Evolutionary conservation across 2,888 invertebrate species (phyloP).

Genomic region (Ochropleura leucogaster): DNA sequence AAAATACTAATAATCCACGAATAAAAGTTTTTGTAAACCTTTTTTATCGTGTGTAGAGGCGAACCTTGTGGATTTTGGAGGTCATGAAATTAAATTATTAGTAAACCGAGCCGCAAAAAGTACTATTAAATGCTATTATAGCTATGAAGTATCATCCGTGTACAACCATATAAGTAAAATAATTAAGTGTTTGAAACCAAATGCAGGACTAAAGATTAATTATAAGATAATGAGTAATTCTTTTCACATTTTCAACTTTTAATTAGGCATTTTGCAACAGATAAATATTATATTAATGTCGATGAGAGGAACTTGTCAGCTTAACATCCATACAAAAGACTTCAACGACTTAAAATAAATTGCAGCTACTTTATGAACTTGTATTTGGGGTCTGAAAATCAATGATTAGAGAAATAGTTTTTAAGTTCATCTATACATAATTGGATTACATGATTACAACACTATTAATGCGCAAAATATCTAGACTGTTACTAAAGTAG

Average conservation of each 20-base stretch:
- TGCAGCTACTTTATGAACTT: neutral
- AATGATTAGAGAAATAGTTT: neutral
- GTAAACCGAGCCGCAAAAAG: slow-evolving; percentile 55
- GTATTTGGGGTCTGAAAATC: no score
- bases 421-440: neutral
- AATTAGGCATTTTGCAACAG: neutral
- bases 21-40: slow-evolving; percentile 53
- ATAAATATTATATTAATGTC: neutral
- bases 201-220: slow-evolving; percentile 19
- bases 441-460: neutral
- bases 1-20: slow-evolving; percentile 55
- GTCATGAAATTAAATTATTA: slow-evolving; percentile 74
- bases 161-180: slow-evolving; percentile 32
- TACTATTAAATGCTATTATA: slow-evolving; percentile 43
- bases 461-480: slow-evolving; percentile 17
- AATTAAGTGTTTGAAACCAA: slow-evolving; percentile 40
- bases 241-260: neutral
- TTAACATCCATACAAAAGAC: slow-evolving; percentile 60
- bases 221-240: slow-evolving; percentile 29
- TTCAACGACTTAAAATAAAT: slow-evolving; percentile 56
- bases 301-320: neutral
- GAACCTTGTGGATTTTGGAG: slow-evolving; percentile 72
- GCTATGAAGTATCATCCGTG: slow-evolving; percentile 45
- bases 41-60: slow-evolving; percentile 58
- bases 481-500: neutral